Conservation (phyloP, 2,888 invertebrate species). For the Dicranocentrus wangi region DNA sequence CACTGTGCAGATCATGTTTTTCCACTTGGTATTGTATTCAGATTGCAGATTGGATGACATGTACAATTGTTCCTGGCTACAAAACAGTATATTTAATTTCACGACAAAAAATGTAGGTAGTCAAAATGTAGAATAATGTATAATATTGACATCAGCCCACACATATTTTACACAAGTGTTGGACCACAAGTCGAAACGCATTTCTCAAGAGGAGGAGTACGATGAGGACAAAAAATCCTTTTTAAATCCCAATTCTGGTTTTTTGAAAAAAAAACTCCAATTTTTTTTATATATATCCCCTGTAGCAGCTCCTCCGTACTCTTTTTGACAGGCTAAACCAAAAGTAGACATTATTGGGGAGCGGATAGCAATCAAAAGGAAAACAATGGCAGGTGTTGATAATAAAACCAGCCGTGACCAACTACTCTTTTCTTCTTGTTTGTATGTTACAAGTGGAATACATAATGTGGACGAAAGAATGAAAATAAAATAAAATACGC, state of each 20-base stretch:
- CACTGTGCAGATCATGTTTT: not conserved
- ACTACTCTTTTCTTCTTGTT: conserved; percentile 21
- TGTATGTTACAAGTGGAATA: not conserved
- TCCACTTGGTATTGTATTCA: too few relatives aligned
- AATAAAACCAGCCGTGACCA: conserved; percentile 41
- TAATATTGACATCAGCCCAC: not conserved
- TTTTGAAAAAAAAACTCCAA: conserved; percentile 4
- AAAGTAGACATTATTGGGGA: too few relatives aligned
- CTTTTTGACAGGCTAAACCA: too few relatives aligned
- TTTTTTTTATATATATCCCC: conserved; percentile 15
- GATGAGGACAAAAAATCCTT: too few relatives aligned
- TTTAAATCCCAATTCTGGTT: conserved; percentile 25
- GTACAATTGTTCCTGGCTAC: not conserved
- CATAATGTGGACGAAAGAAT: not conserved
- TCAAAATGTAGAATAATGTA: not conserved
- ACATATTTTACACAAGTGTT: not conserved
- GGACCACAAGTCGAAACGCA: not conserved
- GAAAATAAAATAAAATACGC: not conserved
- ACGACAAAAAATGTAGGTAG: not conserved
- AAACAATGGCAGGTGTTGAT: conserved; percentile 51
- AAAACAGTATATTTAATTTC: not conserved
- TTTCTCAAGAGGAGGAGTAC: not conserved
- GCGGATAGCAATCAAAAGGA: conserved; percentile 36
- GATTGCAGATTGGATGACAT: not conserved
- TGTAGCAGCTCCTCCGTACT: not conserved